Base-by-base conservation (phyloP, 2,797 vertebrate genomes). In the Schizopygopsis pylzovi region DNA sequence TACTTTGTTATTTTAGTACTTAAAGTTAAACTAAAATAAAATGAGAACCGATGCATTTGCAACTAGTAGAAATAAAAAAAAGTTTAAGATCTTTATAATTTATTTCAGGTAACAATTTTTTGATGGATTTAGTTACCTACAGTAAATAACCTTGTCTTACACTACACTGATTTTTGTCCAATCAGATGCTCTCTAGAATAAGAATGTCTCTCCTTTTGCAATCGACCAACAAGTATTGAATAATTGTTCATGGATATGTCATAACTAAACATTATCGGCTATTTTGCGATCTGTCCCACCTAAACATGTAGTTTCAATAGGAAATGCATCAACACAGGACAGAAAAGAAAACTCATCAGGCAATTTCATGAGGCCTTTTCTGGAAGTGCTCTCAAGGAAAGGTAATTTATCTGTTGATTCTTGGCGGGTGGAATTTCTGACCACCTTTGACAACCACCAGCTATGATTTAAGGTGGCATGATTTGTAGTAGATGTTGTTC, bases 401-500 rank as follows among this genome's bases (percentile, higher is more conserved):
- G 49, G 13, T 56, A 20, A 79, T 79, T 61, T 37, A 80, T 73
- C 77, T 81, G 43, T 80, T 63, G 52, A 63, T 80, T 80, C 52
- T 59, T 45, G 52, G 52, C 67, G 33, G 79, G 61, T 18, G 49
- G 41, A 54, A 39, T 47, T 61, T 28, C 47, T 82, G 39, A 56
- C 33, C 16, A 54, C 37, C 75, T 65, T 41, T 78, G 73, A 85
- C 41, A 63, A 39, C 39, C 68, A 47, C 28, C 68, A 47, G 68
- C 68, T 49, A 33, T 85, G 67, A 85, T 73, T 85, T 85, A 73
- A 52, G 45, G 52, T 12, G 54, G 15, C 43, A 61, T 81, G 78
- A 85, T 85, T 81, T 81, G 78, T 81, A 18, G 77, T 49, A 13
- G 84, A 72, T 85, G 41, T 73, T 85, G 67, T 85, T 85, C 68